These are phyloP conservation scores for Acanthurus lineatus DNA, from an alignment of 2,797 vertebrate species.

Conservation along the genomic window DNA sequence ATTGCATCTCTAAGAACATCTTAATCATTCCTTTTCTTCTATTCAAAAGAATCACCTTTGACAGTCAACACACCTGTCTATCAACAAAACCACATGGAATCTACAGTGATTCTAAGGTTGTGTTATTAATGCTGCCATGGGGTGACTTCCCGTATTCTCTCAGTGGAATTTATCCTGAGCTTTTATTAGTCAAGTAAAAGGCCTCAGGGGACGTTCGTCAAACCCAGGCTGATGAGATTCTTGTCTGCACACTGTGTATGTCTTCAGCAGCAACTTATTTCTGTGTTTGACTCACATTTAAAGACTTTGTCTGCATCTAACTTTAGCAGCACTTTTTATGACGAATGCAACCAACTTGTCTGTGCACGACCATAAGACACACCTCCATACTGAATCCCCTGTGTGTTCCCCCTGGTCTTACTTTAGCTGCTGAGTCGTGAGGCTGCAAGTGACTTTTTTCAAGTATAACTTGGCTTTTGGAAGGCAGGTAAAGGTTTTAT, in stretches of 20 bases:
- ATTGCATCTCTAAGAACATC: neutral
- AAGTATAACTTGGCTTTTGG: neutral
- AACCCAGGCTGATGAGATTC: conserved; percentile 1
- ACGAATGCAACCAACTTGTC: conserved; percentile 8
- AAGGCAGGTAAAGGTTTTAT: neutral
- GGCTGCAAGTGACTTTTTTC: neutral
- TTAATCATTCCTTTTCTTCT: no score
- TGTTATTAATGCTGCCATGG: neutral
- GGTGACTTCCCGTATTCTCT: neutral
- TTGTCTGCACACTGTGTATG: neutral
- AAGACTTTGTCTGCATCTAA: conserved; percentile 31
- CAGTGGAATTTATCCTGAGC: conserved; percentile 6
- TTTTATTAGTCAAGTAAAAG: neutral
- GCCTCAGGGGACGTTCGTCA: neutral
- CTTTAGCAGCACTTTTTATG: conserved; percentile 24
- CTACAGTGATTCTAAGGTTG: neutral
- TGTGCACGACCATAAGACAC: conserved; percentile 1
- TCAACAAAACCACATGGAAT: neutral
- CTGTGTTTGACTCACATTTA: conserved; percentile 52
- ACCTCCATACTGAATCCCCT: neutral
- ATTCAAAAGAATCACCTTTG: neutral
- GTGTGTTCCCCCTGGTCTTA: conserved; percentile 7
- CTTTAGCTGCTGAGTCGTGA: conserved; percentile 21
- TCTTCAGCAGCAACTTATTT: conserved; percentile 1
- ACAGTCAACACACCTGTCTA: neutral